Conservation (phyloP, 2,797 vertebrate species). For the Arrhamphus sclerolepis region DNA sequence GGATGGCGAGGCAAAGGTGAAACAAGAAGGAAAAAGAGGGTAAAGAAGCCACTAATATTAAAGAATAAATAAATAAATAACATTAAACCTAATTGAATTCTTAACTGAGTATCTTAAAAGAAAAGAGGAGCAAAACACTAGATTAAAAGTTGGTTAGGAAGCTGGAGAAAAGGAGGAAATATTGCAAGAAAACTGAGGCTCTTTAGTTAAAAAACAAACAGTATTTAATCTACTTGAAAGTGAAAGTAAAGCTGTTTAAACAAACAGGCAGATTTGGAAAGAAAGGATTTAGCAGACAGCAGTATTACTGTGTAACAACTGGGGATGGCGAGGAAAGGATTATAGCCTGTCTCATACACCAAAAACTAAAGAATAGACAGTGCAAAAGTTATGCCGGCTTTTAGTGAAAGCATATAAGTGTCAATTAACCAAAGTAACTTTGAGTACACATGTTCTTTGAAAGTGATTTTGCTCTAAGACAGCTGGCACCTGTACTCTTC, state of each 20-base stretch:
- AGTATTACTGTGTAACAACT: conserved; percentile 54
- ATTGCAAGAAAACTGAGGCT: conserved; percentile 27
- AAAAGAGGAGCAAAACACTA: conserved; percentile 51
- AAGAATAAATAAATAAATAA: conserved; percentile 62
- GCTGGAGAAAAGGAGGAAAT: conserved; percentile 43
- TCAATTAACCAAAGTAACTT: too few species aligned
- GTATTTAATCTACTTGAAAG: conserved; percentile 65
- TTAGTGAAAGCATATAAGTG: too few species aligned
- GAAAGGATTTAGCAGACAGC: conserved; percentile 53
- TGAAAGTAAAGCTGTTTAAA: conserved; percentile 67
- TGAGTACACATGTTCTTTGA: too few species aligned
- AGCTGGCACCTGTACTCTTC: too few species aligned
- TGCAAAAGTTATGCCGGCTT: background rate
- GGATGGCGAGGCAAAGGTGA: conserved; percentile 49
- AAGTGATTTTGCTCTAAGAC: too few species aligned
- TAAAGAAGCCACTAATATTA: conserved; percentile 51
- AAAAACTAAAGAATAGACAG: conserved; percentile 28
- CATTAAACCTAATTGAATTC: conserved; percentile 66
- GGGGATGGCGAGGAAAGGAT: conserved; percentile 47
- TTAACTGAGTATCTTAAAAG: conserved; percentile 60
- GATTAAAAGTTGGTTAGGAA: conserved; percentile 63
- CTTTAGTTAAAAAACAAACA: conserved; percentile 60
- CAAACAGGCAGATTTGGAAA: conserved; percentile 59
- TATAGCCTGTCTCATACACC: conserved; percentile 34
- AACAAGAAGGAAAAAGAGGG: conserved; percentile 65